phyloP scores from a whole-genome alignment of 2,888 invertebrate species.

The Rapana venosa region DNA sequence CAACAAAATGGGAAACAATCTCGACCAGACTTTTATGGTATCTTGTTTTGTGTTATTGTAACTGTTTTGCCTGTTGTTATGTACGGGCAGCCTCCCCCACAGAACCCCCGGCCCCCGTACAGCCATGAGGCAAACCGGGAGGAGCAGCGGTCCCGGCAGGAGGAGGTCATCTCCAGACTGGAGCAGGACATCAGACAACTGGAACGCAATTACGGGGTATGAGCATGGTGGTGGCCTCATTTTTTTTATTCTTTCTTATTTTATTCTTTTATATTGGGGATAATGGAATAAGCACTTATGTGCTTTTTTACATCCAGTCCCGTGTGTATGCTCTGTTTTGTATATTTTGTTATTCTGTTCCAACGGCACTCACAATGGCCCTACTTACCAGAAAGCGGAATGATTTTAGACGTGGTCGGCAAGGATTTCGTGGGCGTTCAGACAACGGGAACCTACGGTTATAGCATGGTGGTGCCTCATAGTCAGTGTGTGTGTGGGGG shows the following conservation, averaged over 20 bases:
- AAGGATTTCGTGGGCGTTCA: no score
- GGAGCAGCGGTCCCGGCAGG: conserved; percentile 9
- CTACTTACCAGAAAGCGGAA: no score
- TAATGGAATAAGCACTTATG: no score
- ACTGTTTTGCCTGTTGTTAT: background rate
- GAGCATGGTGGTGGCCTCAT: background rate
- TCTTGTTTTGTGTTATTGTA: background rate
- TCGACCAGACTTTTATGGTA: background rate
- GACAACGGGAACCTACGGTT: no score
- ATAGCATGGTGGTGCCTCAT: background rate
- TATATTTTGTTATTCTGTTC: no score
- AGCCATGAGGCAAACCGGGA: background rate
- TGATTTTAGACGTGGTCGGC: no score
- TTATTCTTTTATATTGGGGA: no score
- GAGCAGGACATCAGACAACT: conserved; percentile 52
- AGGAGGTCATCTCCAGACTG: conserved; percentile 52
- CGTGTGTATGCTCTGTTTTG: no score
- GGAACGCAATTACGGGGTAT: conserved; percentile 55
- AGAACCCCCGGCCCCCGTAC: conserved; percentile 11
- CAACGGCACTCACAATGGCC: no score
- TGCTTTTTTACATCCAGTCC: no score
- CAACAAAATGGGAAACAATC: no score
- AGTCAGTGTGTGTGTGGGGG: background rate
- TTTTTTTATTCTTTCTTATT: no score
- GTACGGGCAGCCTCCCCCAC: background rate